Evolutionary conservation across 2,888 invertebrate species (phyloP).

Genomic region (Campoletis raptor): DNA sequence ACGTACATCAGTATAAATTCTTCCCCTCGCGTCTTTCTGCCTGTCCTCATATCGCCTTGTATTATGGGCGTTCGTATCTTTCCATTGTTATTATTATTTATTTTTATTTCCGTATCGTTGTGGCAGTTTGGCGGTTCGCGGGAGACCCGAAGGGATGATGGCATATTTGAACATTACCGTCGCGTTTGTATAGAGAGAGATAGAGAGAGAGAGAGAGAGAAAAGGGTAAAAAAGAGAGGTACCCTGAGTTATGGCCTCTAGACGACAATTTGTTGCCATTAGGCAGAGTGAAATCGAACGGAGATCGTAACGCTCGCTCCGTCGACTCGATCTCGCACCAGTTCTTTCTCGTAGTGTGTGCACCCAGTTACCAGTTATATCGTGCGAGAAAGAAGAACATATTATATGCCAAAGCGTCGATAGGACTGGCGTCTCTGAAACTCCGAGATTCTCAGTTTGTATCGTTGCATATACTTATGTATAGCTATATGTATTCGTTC

Average conservation of each 20-base stretch:
- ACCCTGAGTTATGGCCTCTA: constrained; percentile 71
- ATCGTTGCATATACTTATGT: constrained; percentile 24
- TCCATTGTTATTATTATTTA: constrained; percentile 38
- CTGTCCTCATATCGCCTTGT: background rate
- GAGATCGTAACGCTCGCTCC: constrained; percentile 70
- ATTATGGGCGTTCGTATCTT: constrained; percentile 9
- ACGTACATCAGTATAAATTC: constrained; percentile 28
- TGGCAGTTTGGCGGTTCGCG: constrained; percentile 52
- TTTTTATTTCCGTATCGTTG: constrained; percentile 46
- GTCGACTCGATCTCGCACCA: constrained; percentile 62
- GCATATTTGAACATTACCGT: constrained; percentile 57
- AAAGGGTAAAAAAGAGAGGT: constrained; percentile 48
- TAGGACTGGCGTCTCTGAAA: constrained; percentile 47
- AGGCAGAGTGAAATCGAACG: constrained; percentile 77
- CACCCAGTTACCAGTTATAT: constrained; percentile 61
- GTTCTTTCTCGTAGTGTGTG: constrained; percentile 19
- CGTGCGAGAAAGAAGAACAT: constrained; percentile 49
- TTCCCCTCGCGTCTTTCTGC: background rate
- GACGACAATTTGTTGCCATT: constrained; percentile 79
- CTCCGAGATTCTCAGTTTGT: constrained; percentile 36
- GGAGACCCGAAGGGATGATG: constrained; percentile 34
- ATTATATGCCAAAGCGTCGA: constrained; percentile 54
- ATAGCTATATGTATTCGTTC: background rate
- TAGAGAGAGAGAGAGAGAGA: constrained; percentile 36
- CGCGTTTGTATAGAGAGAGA: constrained; percentile 45